Evolutionary conservation across 2,113 vertebrate species (phyloP), one percentile per base, ranked within the genome.

Genomic region (Megaceryle maxima): DNA sequence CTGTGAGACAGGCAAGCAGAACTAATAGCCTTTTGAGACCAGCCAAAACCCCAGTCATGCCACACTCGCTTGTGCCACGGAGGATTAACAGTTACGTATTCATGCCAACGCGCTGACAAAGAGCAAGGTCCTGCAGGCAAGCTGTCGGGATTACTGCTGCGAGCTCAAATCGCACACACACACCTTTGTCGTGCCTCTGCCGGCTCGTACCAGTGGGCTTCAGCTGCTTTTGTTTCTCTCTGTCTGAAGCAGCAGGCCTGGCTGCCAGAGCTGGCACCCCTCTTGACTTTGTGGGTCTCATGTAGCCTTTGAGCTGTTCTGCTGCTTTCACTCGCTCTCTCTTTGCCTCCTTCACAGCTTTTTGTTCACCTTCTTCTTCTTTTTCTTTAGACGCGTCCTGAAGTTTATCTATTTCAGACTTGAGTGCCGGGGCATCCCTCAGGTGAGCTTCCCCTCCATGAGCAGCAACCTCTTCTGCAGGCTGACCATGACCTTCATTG

Each of bases 211-310:
- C 93, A 10, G 60, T 7, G 24, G 92, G 22, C 63, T 86, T 96
- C 19, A 48, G 77, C 3, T 39, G 96, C 88, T 29, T 91, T 28
- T 73, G 24, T 16, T 63, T 74, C 64, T 96, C 97, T 25, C 39
- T 89, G 6, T 86, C 96, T 6, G 60, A 92, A 37, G 41, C 68
- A 5, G 94, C 9, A 17, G 95, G 13, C 56, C 96, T 95, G 24
- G 92, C 86, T 19, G 48, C 57, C 59, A 13, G 46, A 5, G 96
- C 18, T 10, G 96, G 15, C 35, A 82, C 89, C 48, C 97, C 98
- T 31, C 98, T 93, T 3, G 98, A 76, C 79, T 97, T 98, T 3
- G 98, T 98, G 51, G 98, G 98, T 87, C 98, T 98, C 98, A 98
- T 98, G 97, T 98, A 98, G 93, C 98, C 97, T 95, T 97, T 98